Percentiles rank a stretch among this genome's conserved stretches.
phyloP scores from a whole-genome alignment of 2,113 vertebrate species.

The Solenodon paradoxus region DNA sequence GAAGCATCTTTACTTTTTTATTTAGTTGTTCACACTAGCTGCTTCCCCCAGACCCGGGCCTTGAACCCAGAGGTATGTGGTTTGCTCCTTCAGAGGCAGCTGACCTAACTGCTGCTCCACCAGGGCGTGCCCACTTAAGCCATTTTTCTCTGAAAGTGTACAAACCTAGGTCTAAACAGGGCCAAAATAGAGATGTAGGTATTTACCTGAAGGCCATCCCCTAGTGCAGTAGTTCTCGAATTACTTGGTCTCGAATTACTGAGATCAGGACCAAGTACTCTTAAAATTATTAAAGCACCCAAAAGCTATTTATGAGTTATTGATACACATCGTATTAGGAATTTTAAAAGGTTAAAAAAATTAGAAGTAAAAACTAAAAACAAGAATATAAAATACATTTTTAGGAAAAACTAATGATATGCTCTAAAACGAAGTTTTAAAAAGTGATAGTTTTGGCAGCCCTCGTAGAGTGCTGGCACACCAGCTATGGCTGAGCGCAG shows the following conservation, averaged over 20 bases:
- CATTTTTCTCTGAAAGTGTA: neutral
- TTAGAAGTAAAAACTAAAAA: neutral
- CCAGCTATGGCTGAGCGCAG: too few species aligned
- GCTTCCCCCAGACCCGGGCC: too few species aligned
- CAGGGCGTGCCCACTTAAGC: too few species aligned
- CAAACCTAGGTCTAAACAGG: neutral
- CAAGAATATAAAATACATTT: neutral
- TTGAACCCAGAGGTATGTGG: too few species aligned
- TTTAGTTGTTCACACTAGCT: too few species aligned
- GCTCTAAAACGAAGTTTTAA: neutral
- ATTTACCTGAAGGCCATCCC: neutral
- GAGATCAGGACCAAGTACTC: neutral
- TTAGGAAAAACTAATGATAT: neutral
- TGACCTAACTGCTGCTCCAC: too few species aligned
- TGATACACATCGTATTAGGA: neutral
- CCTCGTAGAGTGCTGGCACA: too few species aligned
- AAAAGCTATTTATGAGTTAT: neutral
- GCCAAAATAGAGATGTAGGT: neutral
- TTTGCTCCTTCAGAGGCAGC: too few species aligned
- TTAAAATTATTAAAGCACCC: neutral
- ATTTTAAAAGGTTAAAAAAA: neutral
- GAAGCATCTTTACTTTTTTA: too few species aligned
- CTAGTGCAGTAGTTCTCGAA: neutral
- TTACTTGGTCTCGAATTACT: neutral
- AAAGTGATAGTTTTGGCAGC: too few species aligned